Base-by-base conservation (phyloP, 2,113 vertebrate genomes). In the Antidorcas marsupialis region DNA sequence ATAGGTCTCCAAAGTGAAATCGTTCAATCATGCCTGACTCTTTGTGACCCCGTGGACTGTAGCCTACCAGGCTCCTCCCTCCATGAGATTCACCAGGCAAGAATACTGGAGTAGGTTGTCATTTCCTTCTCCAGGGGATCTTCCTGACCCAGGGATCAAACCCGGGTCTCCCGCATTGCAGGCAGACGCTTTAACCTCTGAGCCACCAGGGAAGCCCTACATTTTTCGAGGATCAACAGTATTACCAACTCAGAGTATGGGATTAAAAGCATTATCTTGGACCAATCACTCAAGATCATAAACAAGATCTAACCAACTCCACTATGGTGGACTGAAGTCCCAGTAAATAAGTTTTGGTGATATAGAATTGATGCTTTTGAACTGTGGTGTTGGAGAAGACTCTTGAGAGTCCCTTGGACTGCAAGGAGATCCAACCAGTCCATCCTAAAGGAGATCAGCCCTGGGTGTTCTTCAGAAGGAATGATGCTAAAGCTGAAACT, bases 91-190 rank as follows among this genome's bases (percentile, higher is more conserved):
- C 17, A 36, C 17, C 17, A 71, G n/a, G n/a, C 64, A 71, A 71
- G n/a, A 36, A 71, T 71, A 71, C 17, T 71, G 5, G 64, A 23
- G n/a, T 71, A 23, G 64, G n/a, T 36, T 71, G n/a, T 9, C n/a
- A 71, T 71, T 36, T 36, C 64, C 64, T 71, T 36, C n/a, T 36
- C 17, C n/a, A 71, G 19, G 64, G n/a, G 19, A 23, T 36, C n/a
- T 71, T 36, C 64, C 64, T 0, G 1, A 71, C 17, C 64, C n/a
- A 71, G n/a, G n/a, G n/a, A 36, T 67, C 8, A 0, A 67, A 67
- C 4, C 4, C 0, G 0, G 33, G 16, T 36, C 33, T 67, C 33
- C 33, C 0, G 0, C 33, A 10, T 67, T 67, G 33, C 64, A 67
- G 33, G 33, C 16, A 67, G 33, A 67, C 0, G 0, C 8, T 67